phyloP scores from a whole-genome alignment of 2,113 vertebrate genomes.

The Cebus imitator region DNA sequence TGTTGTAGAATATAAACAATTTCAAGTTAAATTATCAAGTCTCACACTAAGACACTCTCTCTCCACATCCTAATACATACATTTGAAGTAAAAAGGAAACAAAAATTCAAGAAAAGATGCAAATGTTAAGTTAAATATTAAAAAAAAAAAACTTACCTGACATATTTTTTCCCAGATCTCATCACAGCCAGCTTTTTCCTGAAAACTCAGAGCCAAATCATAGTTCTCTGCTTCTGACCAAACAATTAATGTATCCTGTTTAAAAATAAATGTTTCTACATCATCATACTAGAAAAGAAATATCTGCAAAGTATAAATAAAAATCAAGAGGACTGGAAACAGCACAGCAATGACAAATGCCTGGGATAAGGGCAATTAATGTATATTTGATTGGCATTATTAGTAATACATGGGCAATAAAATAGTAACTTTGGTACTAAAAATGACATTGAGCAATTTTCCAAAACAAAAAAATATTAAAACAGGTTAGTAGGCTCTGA shows the following conservation, averaged over 20 bases:
- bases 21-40: background rate
- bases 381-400: background rate
- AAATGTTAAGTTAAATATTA: background rate
- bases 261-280: conserved; percentile 46
- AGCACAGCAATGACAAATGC: background rate
- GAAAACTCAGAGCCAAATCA: conserved; percentile 98
- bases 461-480: conserved; percentile 29
- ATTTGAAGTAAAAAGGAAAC: background rate
- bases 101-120: background rate
- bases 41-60: background rate
- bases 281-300: conserved; percentile 44
- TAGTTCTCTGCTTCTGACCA: conserved; percentile 99
- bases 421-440: background rate
- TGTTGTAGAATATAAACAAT: background rate
- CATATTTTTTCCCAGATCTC: conserved; percentile 99
- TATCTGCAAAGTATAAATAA: conserved; percentile 24
- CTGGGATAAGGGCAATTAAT: background rate
- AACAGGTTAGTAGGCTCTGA: background rate
- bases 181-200: conserved; percentile 99
- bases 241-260: conserved; percentile 97
- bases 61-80: background rate
- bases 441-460: conserved; percentile 27
- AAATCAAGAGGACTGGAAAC: conserved; percentile 37
- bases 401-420: background rate
- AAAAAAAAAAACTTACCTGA: conserved; percentile 88